A percentile compares a stretch with the other conserved stretches of the same genome.
Conservation (phyloP, 2,113 vertebrate species). For the Machaerirhynchus nigripectus region DNA sequence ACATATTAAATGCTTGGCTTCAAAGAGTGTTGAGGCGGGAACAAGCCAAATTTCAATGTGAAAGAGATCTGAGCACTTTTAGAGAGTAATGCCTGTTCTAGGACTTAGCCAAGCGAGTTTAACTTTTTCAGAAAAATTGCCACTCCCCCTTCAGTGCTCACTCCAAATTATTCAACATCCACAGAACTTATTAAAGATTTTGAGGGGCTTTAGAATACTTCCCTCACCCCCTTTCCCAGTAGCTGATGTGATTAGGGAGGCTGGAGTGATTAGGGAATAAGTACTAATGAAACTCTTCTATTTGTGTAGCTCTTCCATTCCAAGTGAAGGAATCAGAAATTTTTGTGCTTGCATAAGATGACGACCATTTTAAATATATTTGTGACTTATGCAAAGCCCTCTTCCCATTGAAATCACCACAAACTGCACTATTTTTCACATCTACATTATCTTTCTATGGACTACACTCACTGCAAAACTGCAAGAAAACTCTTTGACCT, state of each 20-base stretch:
- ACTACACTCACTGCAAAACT: neutral
- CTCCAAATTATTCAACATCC: neutral
- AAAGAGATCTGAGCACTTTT: neutral
- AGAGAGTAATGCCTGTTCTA: neutral
- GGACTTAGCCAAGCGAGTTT: neutral
- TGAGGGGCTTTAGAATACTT: neutral
- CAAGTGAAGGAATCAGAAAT: neutral
- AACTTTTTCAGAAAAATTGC: neutral
- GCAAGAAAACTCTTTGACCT: neutral
- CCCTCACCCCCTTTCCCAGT: neutral
- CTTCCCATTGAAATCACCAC: neutral
- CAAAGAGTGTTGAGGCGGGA: neutral
- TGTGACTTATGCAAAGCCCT: neutral
- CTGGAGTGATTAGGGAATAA: slow-evolving; percentile 7
- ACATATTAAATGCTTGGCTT: neutral
- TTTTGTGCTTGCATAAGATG: neutral
- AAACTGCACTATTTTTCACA: neutral
- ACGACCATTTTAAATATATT: neutral
- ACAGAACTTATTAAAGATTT: neutral
- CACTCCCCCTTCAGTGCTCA: neutral
- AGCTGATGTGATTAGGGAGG: neutral
- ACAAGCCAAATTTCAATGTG: neutral
- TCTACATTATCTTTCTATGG: neutral
- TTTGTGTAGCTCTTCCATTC: neutral
- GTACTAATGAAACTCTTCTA: neutral